Base-by-base conservation (phyloP, 2,797 vertebrate genomes). In the Chiroxiphia lanceolata region DNA sequence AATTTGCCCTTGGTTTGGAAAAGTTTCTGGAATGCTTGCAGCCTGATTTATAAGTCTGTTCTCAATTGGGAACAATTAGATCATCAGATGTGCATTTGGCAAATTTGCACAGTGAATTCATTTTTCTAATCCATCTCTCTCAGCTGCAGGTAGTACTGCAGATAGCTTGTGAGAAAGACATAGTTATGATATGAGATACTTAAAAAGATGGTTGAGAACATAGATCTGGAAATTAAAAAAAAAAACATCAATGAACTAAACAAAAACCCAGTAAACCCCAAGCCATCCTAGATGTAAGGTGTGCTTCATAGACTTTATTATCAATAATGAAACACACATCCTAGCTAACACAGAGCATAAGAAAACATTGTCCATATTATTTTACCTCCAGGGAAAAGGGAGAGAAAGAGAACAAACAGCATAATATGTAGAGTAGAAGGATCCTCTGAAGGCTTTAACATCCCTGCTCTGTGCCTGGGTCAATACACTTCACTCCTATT, bases 321-420 rank as follows among this genome's bases (percentile, higher is more conserved):
- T 94, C 26, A 91, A 82, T 82, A 95, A 94, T 87, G 75, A 84
- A 96, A 91, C 76, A 84, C 47, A 71, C 23, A 89, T 34, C 26
- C 45, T 70, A 60, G 22, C 12, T 78, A 90, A 79, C n/a, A 68
- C 9, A 89, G 83, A 90, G 33, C 44, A 29, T 65, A 92, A 48
- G 60, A 87, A 91, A 94, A 72, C 42, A 91, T 23, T 82, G 21
- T 22, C 79, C 1, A 2, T 59, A 54, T n/a, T 13, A 60, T 76
- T 89, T 82, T 89, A 48, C 50, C 59, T 33, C 26, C 21, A 64
- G 42, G 48, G 77, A 78, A 71, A 65, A 67, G 13, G 47, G 18
- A 70, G 51, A 74, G 26, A 72, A 67, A 38, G 26, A 77, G 59
- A 89, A 59, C 40, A 79, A 72, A 72, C 36, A 81, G 67, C 81